Evolutionary conservation across 2,113 vertebrate genomes (phyloP), one percentile per base, ranked within the genome.

Genomic region (Dendropsophus ebraccatus): DNA sequence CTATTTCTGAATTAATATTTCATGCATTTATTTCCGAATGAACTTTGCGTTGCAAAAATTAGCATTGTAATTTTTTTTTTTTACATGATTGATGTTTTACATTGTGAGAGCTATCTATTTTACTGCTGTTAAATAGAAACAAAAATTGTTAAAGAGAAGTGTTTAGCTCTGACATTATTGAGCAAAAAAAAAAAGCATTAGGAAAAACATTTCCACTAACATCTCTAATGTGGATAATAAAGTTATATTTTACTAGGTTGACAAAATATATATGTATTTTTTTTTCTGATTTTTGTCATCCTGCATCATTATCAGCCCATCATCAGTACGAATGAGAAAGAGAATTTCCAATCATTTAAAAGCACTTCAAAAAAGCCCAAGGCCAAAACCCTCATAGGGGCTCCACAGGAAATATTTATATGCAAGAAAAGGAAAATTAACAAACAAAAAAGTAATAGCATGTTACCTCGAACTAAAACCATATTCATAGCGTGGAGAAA

Each of bases 61-160:
- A 41, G 9, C 67, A 54, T 58, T 78, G 28, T 28, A 17, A 52
- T 30, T 76, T 19, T 16, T 50, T n/a, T 30, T 76, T 19, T 16
- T 50, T n/a, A n/a, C 49, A 14, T 67, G 21, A 82, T 82, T 72
- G 52, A 82, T 41, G 28, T 82, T 72, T 19, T 2, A 52, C 25
- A 54, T 54, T 60, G 56, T 82, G 35, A 56, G 21, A 11, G 49
- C 8, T 7, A 73, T 52, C 49, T 21, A 41, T 35, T 72, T 54
- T 3, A 52, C 49, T 52, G 47, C 37, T 49, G 17, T 37, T 0
- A 21, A 28, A 21, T n/a, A 4, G 10, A 0, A 14, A n/a, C 47
- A 81, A 81, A n/a, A 47, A 12, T 47, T 65, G 2, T 2, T 49
- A 54, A n/a, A 32, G 1, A 35, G 17, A 21, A 12, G 11, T 49